Base-by-base conservation (phyloP, 2,113 vertebrate genomes). In the Prolemur simus region DNA sequence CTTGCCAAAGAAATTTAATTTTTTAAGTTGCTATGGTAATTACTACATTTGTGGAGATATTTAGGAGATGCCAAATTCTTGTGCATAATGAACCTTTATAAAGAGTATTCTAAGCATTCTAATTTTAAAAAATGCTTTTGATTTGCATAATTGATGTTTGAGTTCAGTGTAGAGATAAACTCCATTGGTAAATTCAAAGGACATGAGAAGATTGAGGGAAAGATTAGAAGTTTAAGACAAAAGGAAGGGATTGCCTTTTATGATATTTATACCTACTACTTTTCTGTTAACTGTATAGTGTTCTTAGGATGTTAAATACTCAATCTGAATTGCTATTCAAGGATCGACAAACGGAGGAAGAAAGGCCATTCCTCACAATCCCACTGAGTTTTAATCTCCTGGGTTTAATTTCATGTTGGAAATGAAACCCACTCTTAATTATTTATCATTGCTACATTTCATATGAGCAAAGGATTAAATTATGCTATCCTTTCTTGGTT, bases 91-190 rank as follows among this genome's bases (percentile, higher is more conserved):
- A 97, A 90, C 29, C 8, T 71, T 95, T 96, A 71, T 60, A 90
- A 84, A 97, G 78, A 49, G 32, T 2, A 0, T 87, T 82, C 39
- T 81, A 64, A 89, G 73, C 45, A 78, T 45, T 96, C 91, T 95
- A 17, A 89, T 89, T 73, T 71, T 74, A 49, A 95, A 77, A 96
- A 94, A 52, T 96, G 66, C 66, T 97, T 39, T 89, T 85, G 45
- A 94, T 97, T 96, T 98, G 68, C 92, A 97, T 98, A 97, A 97
- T 97, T 97, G 56, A 71, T 94, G 2, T 84, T 94, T 87, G 96
- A 95, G 80, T 52, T 96, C 56, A 88, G 0, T 20, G 13, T 95
- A 42, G 14, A 23, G 0, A 94, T 97, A 89, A 87, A 87, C 25
- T 83, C 66, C 52, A 42, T 95, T 94, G 25, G 89, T 86, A 89